phyloP scores from a whole-genome alignment of 2,113 vertebrate genomes.

The Misgurnus mizolepis region DNA sequence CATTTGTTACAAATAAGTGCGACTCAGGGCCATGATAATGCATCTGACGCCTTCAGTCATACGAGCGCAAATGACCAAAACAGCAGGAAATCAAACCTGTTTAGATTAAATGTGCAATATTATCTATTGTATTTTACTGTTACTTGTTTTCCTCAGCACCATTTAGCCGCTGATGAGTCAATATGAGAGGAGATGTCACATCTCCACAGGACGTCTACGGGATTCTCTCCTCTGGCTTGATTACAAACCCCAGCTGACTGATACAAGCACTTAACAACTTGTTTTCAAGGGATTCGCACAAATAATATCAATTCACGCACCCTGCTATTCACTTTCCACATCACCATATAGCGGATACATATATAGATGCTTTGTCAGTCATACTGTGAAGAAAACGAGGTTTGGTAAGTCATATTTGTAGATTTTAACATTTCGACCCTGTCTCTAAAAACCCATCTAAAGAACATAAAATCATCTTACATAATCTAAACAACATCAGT shows the following conservation, averaged over 20 bases:
- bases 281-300: slow-evolving; percentile 28
- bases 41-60: not conserved
- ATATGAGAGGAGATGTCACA: slow-evolving; percentile 26
- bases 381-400: too few relatives aligned
- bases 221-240: slow-evolving; percentile 28
- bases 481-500: too few relatives aligned
- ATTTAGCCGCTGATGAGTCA: slow-evolving; percentile 25
- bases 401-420: too few relatives aligned
- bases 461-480: too few relatives aligned
- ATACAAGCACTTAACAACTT: slow-evolving; percentile 36
- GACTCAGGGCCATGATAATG: slow-evolving; percentile 30
- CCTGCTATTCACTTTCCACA: not conserved
- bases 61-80: slow-evolving; percentile 10
- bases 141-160: slow-evolving; percentile 12
- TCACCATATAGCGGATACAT: not conserved
- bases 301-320: slow-evolving; percentile 26
- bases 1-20: slow-evolving; percentile 46
- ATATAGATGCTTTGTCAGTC: not conserved
- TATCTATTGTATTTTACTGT: slow-evolving; percentile 30
- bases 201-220: slow-evolving; percentile 26
- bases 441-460: too few relatives aligned
- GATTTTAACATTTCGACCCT: too few relatives aligned
- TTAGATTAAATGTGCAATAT: slow-evolving; percentile 7
- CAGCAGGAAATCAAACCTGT: slow-evolving; percentile 24
- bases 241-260: slow-evolving; percentile 31